A percentile compares a stretch with the other conserved stretches of the same genome.
Evolutionary conservation across 1,140 invertebrate species (phyloP).

Genomic region (Goniozus legneri): DNA sequence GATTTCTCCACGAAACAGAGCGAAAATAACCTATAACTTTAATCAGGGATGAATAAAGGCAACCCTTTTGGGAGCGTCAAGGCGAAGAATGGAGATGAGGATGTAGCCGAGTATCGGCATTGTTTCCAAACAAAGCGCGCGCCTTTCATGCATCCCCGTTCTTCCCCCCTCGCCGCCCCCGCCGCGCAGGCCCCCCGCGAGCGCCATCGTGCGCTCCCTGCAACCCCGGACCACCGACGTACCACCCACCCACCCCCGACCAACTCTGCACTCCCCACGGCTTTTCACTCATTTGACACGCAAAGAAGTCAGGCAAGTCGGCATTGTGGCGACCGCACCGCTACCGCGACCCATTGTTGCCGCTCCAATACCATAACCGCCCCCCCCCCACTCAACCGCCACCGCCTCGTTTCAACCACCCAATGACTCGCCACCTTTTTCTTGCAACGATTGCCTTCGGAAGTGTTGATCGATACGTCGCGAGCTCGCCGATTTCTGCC

Average conservation of each 20-base stretch:
- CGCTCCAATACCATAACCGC: slow-evolving; percentile 40
- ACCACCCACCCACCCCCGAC: background rate
- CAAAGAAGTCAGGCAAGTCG: slow-evolving; percentile 53
- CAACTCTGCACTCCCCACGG: slow-evolving; percentile 29
- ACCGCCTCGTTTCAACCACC: no score
- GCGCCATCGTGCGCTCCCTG: slow-evolving; percentile 8
- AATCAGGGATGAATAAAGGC: slow-evolving; percentile 50
- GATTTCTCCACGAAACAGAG: slow-evolving; percentile 30
- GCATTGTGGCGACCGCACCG: slow-evolving; percentile 43
- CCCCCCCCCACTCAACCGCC: slow-evolving; percentile 5
- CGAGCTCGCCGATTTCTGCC: no score
- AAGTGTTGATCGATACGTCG: no score
- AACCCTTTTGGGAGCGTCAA: slow-evolving; percentile 50
- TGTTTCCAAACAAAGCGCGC: slow-evolving; percentile 57
- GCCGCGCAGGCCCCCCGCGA: slow-evolving; percentile 24
- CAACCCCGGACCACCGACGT: background rate
- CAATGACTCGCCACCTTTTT: no score
- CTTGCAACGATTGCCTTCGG: no score
- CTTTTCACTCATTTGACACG: slow-evolving; percentile 56
- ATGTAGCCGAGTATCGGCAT: slow-evolving; percentile 56
- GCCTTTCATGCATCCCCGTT: slow-evolving; percentile 50
- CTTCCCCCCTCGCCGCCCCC: slow-evolving; percentile 26
- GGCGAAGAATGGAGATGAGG: slow-evolving; percentile 56
- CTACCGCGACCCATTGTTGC: slow-evolving; percentile 46
- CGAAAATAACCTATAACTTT: slow-evolving; percentile 51